phyloP scores from a whole-genome alignment of 2,113 vertebrate species.

The Vimba vimba region DNA sequence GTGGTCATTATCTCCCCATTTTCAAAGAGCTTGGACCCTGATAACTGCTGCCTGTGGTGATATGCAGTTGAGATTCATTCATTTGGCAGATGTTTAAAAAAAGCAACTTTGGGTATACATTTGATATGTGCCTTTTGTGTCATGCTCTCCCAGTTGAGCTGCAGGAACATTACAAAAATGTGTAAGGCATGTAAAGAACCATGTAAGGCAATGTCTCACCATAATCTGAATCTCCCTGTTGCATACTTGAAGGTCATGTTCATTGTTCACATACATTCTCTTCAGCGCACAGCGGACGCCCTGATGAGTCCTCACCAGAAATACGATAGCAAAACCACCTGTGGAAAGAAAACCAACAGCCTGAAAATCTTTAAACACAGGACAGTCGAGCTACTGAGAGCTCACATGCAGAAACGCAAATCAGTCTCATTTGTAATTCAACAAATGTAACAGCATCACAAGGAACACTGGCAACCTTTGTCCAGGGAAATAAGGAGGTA shows the following conservation, averaged over 20 bases:
- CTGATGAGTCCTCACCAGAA: conserved; percentile 92
- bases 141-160: not conserved
- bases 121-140: not conserved
- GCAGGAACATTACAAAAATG: not conserved
- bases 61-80: not conserved
- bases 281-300: conserved; percentile 93
- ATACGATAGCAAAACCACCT: conserved; percentile 98
- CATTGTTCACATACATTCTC: conserved; percentile 98
- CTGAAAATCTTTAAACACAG: not conserved
- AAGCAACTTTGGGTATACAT: not conserved
- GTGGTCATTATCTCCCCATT: not conserved
- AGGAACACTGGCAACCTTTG: conserved; percentile 27
- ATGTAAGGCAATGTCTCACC: conserved; percentile 77
- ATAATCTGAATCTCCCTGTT: conserved; percentile 98
- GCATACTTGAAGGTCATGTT: conserved; percentile 94
- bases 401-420: conserved; percentile 5
- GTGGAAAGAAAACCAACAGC: conserved; percentile 20
- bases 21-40: not conserved
- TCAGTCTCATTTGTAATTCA: conserved; percentile 20
- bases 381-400: not conserved
- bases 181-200: not conserved
- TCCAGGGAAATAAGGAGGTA: conserved; percentile 21
- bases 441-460: conserved; percentile 19
- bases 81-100: not conserved
- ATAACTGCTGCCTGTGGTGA: not conserved